Evolutionary conservation across 2,888 invertebrate species (phyloP).

Genomic region (Drosophila suboccidentalis): DNA sequence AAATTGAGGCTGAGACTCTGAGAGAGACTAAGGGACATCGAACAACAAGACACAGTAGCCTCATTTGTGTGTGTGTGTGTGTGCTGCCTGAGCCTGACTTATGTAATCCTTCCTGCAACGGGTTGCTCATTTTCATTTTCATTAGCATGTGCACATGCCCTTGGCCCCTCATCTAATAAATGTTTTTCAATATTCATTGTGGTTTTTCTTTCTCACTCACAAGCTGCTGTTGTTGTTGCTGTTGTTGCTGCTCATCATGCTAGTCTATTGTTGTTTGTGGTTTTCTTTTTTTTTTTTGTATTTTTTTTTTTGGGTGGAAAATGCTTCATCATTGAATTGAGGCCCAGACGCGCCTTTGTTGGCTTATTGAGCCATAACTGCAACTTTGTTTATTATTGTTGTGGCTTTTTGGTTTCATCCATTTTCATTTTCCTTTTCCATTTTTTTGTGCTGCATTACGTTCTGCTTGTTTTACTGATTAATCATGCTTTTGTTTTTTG

Average conservation of each 20-base stretch:
- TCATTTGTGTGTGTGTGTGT: constrained; percentile 1
- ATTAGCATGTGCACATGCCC: constrained; percentile 58
- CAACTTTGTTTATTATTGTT: constrained; percentile 62
- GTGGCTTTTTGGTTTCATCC: constrained; percentile 44
- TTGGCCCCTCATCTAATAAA: constrained; percentile 73
- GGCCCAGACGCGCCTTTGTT: constrained; percentile 65
- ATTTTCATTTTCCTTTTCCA: constrained; percentile 37
- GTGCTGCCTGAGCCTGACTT: constrained; percentile 41
- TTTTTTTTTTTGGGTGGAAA: constrained; percentile 32
- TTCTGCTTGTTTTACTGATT: constrained; percentile 71
- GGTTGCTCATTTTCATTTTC: constrained; percentile 55
- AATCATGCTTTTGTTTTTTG: constrained; percentile 63
- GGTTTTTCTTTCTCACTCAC: constrained; percentile 50
- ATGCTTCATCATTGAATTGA: constrained; percentile 64
- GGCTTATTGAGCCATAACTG: constrained; percentile 78
- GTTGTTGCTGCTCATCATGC: constrained; percentile 57
- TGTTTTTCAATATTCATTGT: constrained; percentile 77
- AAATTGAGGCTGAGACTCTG: constrained; percentile 31
- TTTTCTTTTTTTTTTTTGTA: constrained; percentile 41
- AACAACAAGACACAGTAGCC: constrained; percentile 24
- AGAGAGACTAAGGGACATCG: constrained; percentile 18
- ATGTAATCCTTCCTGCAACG: constrained; percentile 53
- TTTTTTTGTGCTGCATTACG: constrained; percentile 17
- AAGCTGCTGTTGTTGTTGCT: constrained; percentile 19
- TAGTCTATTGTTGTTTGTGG: constrained; percentile 70